Base-by-base conservation (phyloP, 2,888 invertebrate species). In the Drosophila kokeensis region DNA sequence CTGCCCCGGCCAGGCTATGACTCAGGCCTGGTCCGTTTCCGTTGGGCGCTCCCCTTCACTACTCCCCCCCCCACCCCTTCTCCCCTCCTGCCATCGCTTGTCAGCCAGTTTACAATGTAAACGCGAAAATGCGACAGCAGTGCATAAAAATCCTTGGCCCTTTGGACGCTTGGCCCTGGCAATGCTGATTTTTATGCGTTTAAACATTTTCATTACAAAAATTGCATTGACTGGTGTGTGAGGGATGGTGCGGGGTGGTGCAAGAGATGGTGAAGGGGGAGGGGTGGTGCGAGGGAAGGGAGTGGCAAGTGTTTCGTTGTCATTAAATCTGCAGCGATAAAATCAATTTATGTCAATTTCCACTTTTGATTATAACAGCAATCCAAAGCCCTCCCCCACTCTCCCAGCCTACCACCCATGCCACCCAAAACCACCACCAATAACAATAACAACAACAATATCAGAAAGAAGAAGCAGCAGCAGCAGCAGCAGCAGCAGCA, bases 71-170 rank as follows among this genome's bases (percentile, higher is more conserved):
- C 53, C 8, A n/a, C 32, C 42, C 55, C 7, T 4, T 21, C n/a
- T 21, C 18, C 21, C n/a, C 48, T 54, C 13, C 34, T 59, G 42
- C 59, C 72, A 58, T 67, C 38, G 76, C 87, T 80, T 87, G 84
- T 89, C 84, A 87, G 84, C 90, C 84, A 87, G 86, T 90, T 87
- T 87, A 90, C 90, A 90, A 90, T 87, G 86, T 90, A 90, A 90
- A 88, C 84, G 86, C 90, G 86, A 86, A 90, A 85, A 85, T 87
- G 84, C 84, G 90, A 85, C 90, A 89, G 90, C 86, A 85, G 88
- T 89, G 90, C 84, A 85, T 89, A 85, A 85, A 85, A 85, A 89
- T 89, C 88, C 90, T 79, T 82, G 83, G 87, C 52, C 55, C 66
- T 18, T 13, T 62, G 50, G 70, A 38, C 63, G 48, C 24, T 72